Evolutionary conservation across 1,140 invertebrate genomes (phyloP).

Genomic region (Sitophilus oryzae): DNA sequence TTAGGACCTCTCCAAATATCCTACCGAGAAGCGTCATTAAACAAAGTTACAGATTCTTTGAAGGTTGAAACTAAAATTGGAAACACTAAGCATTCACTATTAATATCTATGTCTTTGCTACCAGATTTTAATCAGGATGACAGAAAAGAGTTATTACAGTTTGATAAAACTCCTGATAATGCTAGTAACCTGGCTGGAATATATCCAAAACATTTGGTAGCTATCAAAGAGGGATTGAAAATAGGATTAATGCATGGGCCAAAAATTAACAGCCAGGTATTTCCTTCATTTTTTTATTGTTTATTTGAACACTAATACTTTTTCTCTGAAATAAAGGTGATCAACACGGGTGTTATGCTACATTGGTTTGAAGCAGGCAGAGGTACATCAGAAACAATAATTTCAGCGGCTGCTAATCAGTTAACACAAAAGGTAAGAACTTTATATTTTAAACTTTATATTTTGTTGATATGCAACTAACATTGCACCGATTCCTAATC

Average conservation of each 20-base stretch:
- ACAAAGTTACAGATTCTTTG: constrained; percentile 49
- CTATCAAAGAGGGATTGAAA: constrained; percentile 57
- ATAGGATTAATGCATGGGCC: constrained; percentile 64
- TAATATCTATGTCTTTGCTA: constrained; percentile 54
- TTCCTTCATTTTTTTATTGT: neutral
- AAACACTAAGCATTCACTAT: constrained; percentile 51
- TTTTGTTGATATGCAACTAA: neutral
- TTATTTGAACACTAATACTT: too few relatives aligned
- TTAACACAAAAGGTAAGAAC: constrained; percentile 65
- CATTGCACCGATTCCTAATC: neutral
- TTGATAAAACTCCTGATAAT: constrained; percentile 60
- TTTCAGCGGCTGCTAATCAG: constrained; percentile 70
- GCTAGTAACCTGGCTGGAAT: constrained; percentile 57
- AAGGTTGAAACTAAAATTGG: constrained; percentile 62
- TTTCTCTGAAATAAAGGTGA: too few relatives aligned
- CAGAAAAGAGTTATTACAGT: constrained; percentile 43
- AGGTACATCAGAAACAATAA: constrained; percentile 69
- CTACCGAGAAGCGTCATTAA: constrained; percentile 73
- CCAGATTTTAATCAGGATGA: constrained; percentile 39
- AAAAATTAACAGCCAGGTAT: constrained; percentile 63
- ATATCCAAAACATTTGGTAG: constrained; percentile 52
- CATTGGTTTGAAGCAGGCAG: constrained; percentile 67
- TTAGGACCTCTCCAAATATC: constrained; percentile 93
- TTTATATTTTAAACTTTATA: constrained; percentile 6
- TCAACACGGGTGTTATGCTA: constrained; percentile 68